Conservation (phyloP, 2,888 invertebrate species). For the Auanema sp. region DNA sequence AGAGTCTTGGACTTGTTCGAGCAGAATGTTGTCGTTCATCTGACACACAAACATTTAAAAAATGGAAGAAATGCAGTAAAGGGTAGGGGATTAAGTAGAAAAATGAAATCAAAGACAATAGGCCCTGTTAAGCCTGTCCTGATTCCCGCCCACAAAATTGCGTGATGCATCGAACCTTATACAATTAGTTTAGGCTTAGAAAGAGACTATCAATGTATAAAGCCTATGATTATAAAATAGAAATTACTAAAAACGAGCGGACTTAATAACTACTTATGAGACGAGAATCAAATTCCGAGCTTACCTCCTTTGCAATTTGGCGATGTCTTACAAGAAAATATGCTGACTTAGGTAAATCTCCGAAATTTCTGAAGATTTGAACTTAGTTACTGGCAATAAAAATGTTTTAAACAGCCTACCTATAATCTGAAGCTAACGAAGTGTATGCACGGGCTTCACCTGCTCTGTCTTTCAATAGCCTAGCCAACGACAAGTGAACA, state of each 20-base stretch:
- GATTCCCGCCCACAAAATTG: constrained; percentile 1
- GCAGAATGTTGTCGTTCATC: constrained; percentile 15
- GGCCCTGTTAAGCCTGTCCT: too few species aligned
- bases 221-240: background rate
- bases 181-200: background rate
- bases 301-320: constrained; percentile 16
- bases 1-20: constrained; percentile 11
- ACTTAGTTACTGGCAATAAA: background rate
- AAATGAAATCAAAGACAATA: too few species aligned
- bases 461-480: constrained; percentile 67
- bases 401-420: constrained; percentile 1
- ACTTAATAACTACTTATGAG: background rate
- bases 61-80: background rate
- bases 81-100: background rate
- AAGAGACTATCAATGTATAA: background rate
- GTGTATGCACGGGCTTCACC: constrained; percentile 52
- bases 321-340: constrained; percentile 18
- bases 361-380: constrained; percentile 15
- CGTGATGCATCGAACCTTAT: background rate
- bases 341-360: constrained; percentile 17
- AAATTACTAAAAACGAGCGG: background rate
- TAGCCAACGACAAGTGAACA: constrained; percentile 80
- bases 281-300: background rate
- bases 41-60: constrained; percentile 8
- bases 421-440: constrained; percentile 13